Evolutionary conservation across 2,888 invertebrate genomes (phyloP), one percentile per base, ranked within the genome.

Genomic region (Agrotis exclamationis): DNA sequence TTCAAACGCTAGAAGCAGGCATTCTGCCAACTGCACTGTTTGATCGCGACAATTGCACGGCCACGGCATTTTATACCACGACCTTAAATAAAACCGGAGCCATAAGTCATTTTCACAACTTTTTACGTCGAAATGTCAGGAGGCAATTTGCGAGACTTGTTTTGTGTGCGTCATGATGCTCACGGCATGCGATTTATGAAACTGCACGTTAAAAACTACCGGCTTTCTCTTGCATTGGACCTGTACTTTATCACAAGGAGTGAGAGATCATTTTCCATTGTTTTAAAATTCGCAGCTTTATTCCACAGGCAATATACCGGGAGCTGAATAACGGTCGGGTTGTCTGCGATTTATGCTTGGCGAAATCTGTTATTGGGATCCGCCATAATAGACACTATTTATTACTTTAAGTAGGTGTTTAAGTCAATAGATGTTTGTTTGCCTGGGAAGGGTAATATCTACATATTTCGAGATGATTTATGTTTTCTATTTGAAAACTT

Each of bases 91-190:
- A 79, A 85, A 79, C 73, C 63, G 62, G 56, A 62, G 75, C 76
- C 80, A 86, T 89, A 85, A 82, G 85, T 91, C 87, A 90, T 83
- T 86, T 90, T 87, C 87, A 88, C 89, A 88, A 84, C 81, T 89
- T 89, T 90, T 88, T 86, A 82, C 85, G 83, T 83, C 74, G 82
- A 87, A 86, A 89, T 86, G 88, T 88, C 87, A 82, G 88, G 83
- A 86, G 88, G 89, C 89, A 89, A 90, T 91, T 91, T 89, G 85
- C 80, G 82, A 86, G 86, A 88, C 90, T 90, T 90, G 89, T 89
- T 90, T 86, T 89, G 87, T 89, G 87, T 88, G 87, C 83, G 83
- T 80, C 78, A 77, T 83, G 87, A 89, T 86, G 85, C 83, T 89
- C 87, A 82, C 85, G 76, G 80, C 75, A 75, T 70, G 83, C 76